Evolutionary conservation across 2,888 invertebrate species (phyloP), one percentile per base, ranked within the genome.

Genomic region (Mamestra brassicae): DNA sequence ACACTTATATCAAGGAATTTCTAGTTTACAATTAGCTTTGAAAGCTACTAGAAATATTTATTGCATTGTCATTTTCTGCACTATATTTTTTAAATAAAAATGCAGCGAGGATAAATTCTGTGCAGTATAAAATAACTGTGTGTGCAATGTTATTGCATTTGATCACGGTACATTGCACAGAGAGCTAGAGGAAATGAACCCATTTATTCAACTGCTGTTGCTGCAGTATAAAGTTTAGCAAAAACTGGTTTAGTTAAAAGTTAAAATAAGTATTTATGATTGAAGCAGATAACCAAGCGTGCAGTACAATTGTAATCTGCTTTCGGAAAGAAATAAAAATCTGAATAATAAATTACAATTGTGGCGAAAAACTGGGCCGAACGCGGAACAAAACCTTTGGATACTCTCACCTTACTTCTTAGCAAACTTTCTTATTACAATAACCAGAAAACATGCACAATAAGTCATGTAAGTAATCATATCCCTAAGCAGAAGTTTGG

Each of bases 401-500:
- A 3, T 54, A n/a, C 15, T 63, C 45, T 45, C 11, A 4, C 1
- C 15, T 10, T n/a, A 36, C 38, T 38, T 38, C 10, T 15, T 15
- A 26, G 6, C n/a, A 57, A 50, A 15, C 15, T 50, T 50, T 6
- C 15, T 1, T 17, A 15, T 15, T 50, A 17, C 13, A 57, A 57
- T 5, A 36, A 26, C 26, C 26, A 26, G 26, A 60, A 60, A 0
- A 55, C 17, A 77, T 15, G 3, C 5, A n/a, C 38, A 54, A 55
- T 77, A 60, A 78, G 36, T 79, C 54, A 42, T 64, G n/a, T 8
- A 36, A 54, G 34, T 6, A 26, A 74, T 64, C 55, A 52, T 50
- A 66, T 15, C 13, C 13, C 11, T n/a, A n/a, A 17, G 34, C 57
- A 17, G 13, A 52, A 45, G 10, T 36, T 68, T 58, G 26, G 4